Conservation (phyloP, 2,888 invertebrate species). For the Sturmia bella region DNA sequence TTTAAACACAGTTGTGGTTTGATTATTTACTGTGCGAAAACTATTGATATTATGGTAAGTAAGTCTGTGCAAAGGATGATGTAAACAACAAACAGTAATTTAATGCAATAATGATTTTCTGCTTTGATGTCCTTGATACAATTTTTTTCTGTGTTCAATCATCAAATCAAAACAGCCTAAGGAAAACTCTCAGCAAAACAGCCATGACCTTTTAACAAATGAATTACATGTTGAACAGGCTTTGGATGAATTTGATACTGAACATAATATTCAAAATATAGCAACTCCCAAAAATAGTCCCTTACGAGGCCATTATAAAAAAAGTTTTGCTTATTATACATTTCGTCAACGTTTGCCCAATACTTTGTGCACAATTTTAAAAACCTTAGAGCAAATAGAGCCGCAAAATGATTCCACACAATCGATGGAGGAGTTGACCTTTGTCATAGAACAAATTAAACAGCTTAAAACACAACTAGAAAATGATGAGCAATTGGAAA, state of each 20-base stretch:
- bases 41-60: conserved; percentile 56
- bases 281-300: conserved; percentile 84
- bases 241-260: conserved; percentile 77
- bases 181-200: not conserved
- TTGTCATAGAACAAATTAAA: conserved; percentile 88
- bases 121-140: conserved; percentile 39
- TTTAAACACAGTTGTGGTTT: too few relatives aligned
- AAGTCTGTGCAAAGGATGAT: conserved; percentile 43
- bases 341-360: conserved; percentile 93
- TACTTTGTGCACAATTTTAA: conserved; percentile 83
- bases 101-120: conserved; percentile 5
- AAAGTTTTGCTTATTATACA: conserved; percentile 93
- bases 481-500: conserved; percentile 91
- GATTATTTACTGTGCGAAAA: too few relatives aligned
- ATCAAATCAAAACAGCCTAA: conserved; percentile 20
- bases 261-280: conserved; percentile 82
- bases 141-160: not conserved
- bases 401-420: not conserved
- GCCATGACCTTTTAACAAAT: not conserved
- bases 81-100: conserved; percentile 12
- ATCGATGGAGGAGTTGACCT: conserved; percentile 86
- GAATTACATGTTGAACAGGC: not conserved
- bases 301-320: conserved; percentile 86
- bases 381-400: conserved; percentile 84
- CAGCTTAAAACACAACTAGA: conserved; percentile 93